A percentile compares a stretch with the other conserved stretches of the same genome.
Conservation (phyloP, 1,140 invertebrate genomes). For the Pseudomyrmex cubaensis region DNA sequence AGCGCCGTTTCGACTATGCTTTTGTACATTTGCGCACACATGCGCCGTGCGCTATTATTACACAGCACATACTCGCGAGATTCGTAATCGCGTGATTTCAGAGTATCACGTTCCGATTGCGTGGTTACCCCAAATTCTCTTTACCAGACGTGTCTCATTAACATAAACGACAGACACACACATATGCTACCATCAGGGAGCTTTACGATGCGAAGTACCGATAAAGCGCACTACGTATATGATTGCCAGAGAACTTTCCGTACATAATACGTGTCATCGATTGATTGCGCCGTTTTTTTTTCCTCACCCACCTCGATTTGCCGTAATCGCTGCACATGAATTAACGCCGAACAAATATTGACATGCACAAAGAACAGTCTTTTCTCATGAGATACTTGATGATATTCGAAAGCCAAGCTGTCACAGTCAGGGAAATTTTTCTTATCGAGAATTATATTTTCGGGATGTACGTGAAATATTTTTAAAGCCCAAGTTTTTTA, state of each 20-base stretch:
- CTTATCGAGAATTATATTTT: no score
- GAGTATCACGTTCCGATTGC: constrained; percentile 26
- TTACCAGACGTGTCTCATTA: neutral
- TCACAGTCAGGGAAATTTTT: no score
- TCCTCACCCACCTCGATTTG: neutral
- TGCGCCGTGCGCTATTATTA: no score
- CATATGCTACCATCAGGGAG: no score
- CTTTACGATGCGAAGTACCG: neutral
- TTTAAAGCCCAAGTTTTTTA: no score
- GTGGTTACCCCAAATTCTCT: neutral
- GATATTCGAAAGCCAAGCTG: no score
- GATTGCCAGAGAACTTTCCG: constrained; percentile 27
- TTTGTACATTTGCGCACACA: no score
- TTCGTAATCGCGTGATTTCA: neutral
- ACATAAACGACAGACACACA: neutral
- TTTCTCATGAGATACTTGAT: no score
- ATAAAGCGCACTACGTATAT: neutral
- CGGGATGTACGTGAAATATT: no score
- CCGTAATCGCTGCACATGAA: neutral
- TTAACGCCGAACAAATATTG: neutral
- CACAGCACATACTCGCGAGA: neutral
- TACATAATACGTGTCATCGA: constrained; percentile 18
- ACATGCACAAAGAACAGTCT: neutral
- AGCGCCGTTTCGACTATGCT: neutral
- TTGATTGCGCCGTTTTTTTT: neutral